Base-by-base conservation (phyloP, 1,140 invertebrate species). In the Vollenhovia emeryi region DNA sequence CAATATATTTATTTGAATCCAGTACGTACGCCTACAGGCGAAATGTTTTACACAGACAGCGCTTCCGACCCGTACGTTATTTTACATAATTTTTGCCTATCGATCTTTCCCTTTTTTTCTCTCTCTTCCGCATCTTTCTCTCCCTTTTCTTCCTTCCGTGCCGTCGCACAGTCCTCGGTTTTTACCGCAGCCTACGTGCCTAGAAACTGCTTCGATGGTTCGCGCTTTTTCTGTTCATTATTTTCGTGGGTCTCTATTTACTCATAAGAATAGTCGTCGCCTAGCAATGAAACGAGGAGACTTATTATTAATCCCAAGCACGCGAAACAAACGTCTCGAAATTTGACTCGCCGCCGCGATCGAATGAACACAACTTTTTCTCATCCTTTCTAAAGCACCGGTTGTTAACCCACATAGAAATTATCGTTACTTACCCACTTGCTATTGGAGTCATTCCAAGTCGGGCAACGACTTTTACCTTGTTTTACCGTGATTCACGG, bases 381-480 rank as follows among this genome's bases (percentile, higher is more conserved):
- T 71, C 21, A 5, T 15, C 18, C 15, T 55, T 30, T 62, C 18
- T 43, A 36, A 76, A 84, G 43, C 33, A 64, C 15, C 6, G 36
- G 36, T 50, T 59, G 43, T 62, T 50, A 68, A 62, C 27, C 33
- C 18, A 69, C 40, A 36, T 36, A 66, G 59, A 43, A 45, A 40
- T 52, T 62, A 60, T 68, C 43, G 86, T 66, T 78, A 45, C 50
- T 87, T 43, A 43, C 43, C 13, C 69, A 71, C 71, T 71, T 55
- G 33, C 52, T 50, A 5, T 74, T 80, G 82, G 82, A 68, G 6
- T 21, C 18, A 13, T 8, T 71, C 86, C 86, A 87, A 88, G 21
- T 87, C 79, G 86, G 57, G 1, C 73, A 66, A 78, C 59, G 33
- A 64, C 33, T 36, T 73, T 36, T 24, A n/a, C 21, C 6, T 57